Conservation (phyloP, 2,797 vertebrate species). For the Takifugu rubripes region DNA sequence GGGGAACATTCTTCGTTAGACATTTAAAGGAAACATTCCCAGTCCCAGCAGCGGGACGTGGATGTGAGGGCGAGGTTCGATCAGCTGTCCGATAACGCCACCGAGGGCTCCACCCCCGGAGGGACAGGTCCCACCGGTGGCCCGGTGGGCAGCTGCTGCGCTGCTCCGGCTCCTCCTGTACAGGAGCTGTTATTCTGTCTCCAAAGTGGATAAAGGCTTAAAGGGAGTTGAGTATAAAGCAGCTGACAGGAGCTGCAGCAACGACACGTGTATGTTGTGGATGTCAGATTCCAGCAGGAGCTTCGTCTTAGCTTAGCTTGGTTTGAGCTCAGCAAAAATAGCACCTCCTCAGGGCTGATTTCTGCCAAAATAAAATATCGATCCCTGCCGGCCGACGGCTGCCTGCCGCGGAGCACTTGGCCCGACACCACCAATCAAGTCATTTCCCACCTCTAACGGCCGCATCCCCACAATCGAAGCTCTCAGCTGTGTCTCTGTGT, state of each 20-base stretch:
- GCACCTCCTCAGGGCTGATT: slow-evolving; percentile 3
- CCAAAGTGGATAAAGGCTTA: slow-evolving; percentile 28
- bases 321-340: slow-evolving; percentile 6
- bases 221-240: slow-evolving; percentile 12
- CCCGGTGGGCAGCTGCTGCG: slow-evolving; percentile 23
- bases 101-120: slow-evolving; percentile 23
- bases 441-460: background rate
- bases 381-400: slow-evolving; percentile 9
- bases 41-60: slow-evolving; percentile 36
- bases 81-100: slow-evolving; percentile 33
- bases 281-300: slow-evolving; percentile 25
- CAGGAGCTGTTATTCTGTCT: slow-evolving; percentile 14
- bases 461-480: background rate
- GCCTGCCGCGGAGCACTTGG: slow-evolving; percentile 8
- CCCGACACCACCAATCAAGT: slow-evolving; percentile 27
- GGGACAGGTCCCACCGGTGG: slow-evolving; percentile 30
- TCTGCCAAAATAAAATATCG: slow-evolving; percentile 17
- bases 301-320: slow-evolving; percentile 3
- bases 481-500: slow-evolving; percentile 16
- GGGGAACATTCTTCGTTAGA: slow-evolving; percentile 26
- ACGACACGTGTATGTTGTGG: slow-evolving; percentile 14
- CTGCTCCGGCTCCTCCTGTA: slow-evolving; percentile 38
- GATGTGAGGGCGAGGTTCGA: slow-evolving; percentile 30
- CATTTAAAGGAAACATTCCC: slow-evolving; percentile 14
- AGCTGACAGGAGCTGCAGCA: background rate